phyloP scores from a whole-genome alignment of 1,140 invertebrate genomes.

The Leptinotarsa defecta region DNA sequence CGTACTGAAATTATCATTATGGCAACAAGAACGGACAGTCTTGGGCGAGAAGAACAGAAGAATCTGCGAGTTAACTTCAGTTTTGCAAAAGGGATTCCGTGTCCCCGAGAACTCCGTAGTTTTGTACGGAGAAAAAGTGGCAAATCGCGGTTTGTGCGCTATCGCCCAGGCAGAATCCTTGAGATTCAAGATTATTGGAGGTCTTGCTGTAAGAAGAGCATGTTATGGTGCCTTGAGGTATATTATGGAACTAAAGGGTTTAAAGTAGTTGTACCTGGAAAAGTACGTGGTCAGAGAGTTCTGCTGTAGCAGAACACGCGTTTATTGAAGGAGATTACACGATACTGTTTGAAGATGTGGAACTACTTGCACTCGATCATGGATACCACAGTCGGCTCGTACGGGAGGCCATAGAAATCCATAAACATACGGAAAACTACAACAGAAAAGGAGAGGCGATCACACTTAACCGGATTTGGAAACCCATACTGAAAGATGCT shows the following conservation, averaged over 20 bases:
- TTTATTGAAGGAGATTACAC: no score
- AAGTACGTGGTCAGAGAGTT: no score
- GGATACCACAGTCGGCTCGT: no score
- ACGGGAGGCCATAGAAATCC: no score
- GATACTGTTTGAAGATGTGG: no score
- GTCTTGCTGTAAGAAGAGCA: slow-evolving; percentile 77
- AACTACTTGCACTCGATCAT: no score
- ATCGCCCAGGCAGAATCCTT: slow-evolving; percentile 99
- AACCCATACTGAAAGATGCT: no score
- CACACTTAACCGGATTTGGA: no score
- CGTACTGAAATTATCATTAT: slow-evolving; percentile 98
- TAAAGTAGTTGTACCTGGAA: no score
- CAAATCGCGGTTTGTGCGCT: slow-evolving; percentile 95
- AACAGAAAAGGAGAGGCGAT: no score
- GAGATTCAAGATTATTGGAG: slow-evolving; percentile 97
- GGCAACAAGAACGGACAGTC: slow-evolving; percentile 98
- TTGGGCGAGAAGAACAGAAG: slow-evolving; percentile 93
- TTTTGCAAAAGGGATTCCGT: slow-evolving; percentile 97
- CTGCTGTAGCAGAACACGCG: no score
- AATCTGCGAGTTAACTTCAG: slow-evolving; percentile 95
- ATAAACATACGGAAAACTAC: no score
- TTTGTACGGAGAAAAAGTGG: slow-evolving; percentile 98
- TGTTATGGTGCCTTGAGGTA: slow-evolving; percentile 99
- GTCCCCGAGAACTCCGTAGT: slow-evolving; percentile 92
- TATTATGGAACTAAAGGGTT: slow-evolving; percentile 93